Evolutionary conservation across 2,113 vertebrate species (phyloP), one percentile per base, ranked within the genome.

Genomic region (Otus sunia): DNA sequence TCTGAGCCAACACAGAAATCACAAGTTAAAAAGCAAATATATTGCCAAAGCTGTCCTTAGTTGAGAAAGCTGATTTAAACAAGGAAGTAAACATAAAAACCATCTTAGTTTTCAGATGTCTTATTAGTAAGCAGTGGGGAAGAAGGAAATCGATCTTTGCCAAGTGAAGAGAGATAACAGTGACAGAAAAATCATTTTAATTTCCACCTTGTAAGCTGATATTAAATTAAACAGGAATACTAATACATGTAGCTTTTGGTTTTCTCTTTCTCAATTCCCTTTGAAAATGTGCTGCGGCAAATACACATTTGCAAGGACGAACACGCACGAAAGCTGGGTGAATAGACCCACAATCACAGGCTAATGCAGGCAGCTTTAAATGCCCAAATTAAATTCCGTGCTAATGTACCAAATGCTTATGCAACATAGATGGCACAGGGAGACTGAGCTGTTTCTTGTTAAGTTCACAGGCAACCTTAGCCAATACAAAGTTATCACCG

Each of bases 61-160:
- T 72, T 92, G 74, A 80, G 79, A 96, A 96, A 95, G 86, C 95
- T 96, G 94, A 93, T 88, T 96, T 94, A 96, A 96, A 97, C 90
- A 96, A 96, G 94, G 94, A 95, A 96, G 94, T 96, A 96, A 97
- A 95, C 88, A 97, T 77, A 73, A 96, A 96, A 90, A 69, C 8
- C 62, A 39, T 95, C 84, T 88, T 85, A 76, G 80, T 96, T 92
- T 97, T 97, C 91, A 95, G 78, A 92, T 68, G 52, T 79, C 93
- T 93, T 96, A 92, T 96, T 92, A 97, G 88, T 95, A 97, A 91
- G 93, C 86, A 94, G 80, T 50, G 60, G 25, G 16, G 69, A 93
- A 90, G 76, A 79, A 95, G 59, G 63, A 95, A 96, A 96, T 95
- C 26, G 20, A 89, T 97, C 95, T 94, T 88, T 96, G 86, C 88